Base-by-base conservation (phyloP, 2,888 invertebrate genomes). In the Papilio protenor region DNA sequence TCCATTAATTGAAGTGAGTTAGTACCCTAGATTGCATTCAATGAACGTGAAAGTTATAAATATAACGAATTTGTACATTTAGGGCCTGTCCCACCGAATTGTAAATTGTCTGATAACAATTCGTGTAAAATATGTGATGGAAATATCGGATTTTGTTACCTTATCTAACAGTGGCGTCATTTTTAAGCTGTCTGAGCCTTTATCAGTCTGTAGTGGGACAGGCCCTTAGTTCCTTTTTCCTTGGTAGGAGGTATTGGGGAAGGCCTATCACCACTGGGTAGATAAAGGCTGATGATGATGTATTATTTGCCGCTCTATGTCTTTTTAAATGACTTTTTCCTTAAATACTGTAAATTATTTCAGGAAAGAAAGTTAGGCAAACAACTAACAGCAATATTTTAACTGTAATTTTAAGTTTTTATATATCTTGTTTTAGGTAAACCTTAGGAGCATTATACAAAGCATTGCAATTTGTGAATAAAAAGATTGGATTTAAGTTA, bases 1-100 rank as follows among this genome's bases (percentile, higher is more conserved):
- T 27, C 16, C 11, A 61, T 61, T 47, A 61, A 73, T 73, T 23
- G 73, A 73, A 55, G n/a, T 52, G n/a, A 72, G 72, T 55, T 72
- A 72, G 18, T 72, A 21, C 66, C 21, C 66, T 11, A 33, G 55
- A 72, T 72, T 72, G 72, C 52, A 55, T 72, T 52, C 72, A 55
- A 40, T 52, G 52, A 21, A 45, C 21, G 33, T 66, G 21, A 45
- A 45, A 45, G 0, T 45, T 45, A 12, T 10, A 21, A 69, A 45
- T 4, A 12, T 69, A 45, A 21, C n/a, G 33, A n/a, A 21, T 21
- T 57, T 21, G 33, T n/a, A n/a, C n/a, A n/a, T n/a, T n/a, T n/a
- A n/a, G n/a, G n/a, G n/a, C n/a, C n/a, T n/a, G n/a, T n/a, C n/a
- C 27, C 2, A 27, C 27, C 27, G 27, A 27, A 27, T 27, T 27